phyloP scores from a whole-genome alignment of 2,797 vertebrate genomes.

The Chelidonichthys spinosus region DNA sequence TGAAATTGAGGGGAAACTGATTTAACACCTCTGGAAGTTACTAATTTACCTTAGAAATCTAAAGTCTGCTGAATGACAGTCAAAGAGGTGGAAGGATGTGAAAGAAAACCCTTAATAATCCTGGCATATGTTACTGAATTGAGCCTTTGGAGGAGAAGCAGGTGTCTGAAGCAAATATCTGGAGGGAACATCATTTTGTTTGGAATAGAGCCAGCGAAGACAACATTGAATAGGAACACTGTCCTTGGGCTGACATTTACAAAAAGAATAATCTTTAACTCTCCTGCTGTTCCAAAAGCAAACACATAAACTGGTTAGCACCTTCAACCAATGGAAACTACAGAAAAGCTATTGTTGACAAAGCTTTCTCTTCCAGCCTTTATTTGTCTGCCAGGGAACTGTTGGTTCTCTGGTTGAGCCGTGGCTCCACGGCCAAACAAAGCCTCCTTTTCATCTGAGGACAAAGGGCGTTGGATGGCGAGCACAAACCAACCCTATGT shows the following conservation, averaged over 20 bases:
- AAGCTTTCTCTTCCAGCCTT: conserved; percentile 58
- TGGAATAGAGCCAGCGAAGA: conserved; percentile 8
- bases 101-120: not conserved
- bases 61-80: conserved; percentile 2
- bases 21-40: conserved; percentile 56
- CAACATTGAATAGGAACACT: conserved; percentile 3
- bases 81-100: not conserved
- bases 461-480: conserved; percentile 53
- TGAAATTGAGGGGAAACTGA: conserved; percentile 11
- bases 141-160: conserved; percentile 20
- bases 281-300: conserved; percentile 54
- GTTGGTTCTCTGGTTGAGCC: conserved; percentile 66
- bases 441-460: conserved; percentile 55
- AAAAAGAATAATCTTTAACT: conserved; percentile 59
- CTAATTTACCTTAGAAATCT: conserved; percentile 51
- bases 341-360: conserved; percentile 60
- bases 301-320: conserved; percentile 45
- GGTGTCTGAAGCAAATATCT: conserved; percentile 43
- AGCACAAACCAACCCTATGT: conserved; percentile 46
- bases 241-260: conserved; percentile 61
- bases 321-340: conserved; percentile 53
- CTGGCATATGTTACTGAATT: conserved; percentile 9
- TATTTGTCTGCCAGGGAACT: conserved; percentile 64
- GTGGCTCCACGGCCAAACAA: conserved; percentile 56
- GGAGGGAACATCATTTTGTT: conserved; percentile 27